Evolutionary conservation across 2,888 invertebrate genomes (phyloP).

Genomic region (Osmoderma eremita): DNA sequence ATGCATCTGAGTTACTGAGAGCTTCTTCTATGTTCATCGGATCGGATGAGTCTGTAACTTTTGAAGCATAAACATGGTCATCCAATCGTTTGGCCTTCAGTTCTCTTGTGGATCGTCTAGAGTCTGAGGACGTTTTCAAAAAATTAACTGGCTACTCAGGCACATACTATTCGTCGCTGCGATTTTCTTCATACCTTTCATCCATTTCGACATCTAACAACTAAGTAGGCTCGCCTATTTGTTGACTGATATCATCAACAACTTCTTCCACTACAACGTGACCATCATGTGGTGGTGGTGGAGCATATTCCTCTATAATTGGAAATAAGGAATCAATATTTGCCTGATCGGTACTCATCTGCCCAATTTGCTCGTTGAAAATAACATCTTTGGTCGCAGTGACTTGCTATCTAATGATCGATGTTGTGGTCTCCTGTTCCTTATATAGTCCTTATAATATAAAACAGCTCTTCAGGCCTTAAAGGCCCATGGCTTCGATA

Average conservation of each 20-base stretch:
- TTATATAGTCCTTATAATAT: too few relatives aligned
- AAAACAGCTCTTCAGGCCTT: too few relatives aligned
- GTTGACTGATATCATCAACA: too few relatives aligned
- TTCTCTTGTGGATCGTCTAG: neutral
- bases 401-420: too few relatives aligned
- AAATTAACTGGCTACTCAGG: neutral
- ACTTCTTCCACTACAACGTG: slow-evolving; percentile 14
- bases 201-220: too few relatives aligned
- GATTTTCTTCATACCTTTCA: neutral
- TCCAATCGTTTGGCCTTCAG: neutral
- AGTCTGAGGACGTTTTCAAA: neutral
- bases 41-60: neutral
- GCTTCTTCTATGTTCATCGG: too few relatives aligned
- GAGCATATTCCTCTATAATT: slow-evolving; percentile 2
- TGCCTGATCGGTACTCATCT: too few relatives aligned
- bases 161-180: neutral
- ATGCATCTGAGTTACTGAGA: too few relatives aligned
- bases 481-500: too few relatives aligned
- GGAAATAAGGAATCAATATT: slow-evolving; percentile 12
- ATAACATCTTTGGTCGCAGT: slow-evolving; percentile 12
- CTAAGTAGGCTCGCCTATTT: neutral
- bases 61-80: slow-evolving; percentile 21
- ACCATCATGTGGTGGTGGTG: slow-evolving; percentile 2
- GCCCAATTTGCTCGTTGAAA: too few relatives aligned
- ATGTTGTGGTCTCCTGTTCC: too few relatives aligned